Base-by-base conservation (phyloP, 2,888 invertebrate genomes). In the Galeruca laticollis region DNA sequence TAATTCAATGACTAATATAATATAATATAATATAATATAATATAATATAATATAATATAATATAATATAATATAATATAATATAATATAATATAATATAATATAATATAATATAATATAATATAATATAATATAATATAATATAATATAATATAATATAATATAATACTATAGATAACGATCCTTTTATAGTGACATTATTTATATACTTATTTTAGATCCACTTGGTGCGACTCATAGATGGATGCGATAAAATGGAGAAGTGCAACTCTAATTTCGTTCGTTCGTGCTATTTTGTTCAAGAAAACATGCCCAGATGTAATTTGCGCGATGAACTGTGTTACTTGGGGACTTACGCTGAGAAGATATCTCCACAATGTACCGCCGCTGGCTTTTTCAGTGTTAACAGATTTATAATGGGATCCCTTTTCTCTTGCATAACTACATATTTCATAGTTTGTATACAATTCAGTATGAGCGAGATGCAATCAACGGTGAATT, bases 381-480 rank as follows among this genome's bases (percentile, higher is more conserved):
- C 63, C 20, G 69, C 64, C 0, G 64, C 60, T 10, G 64, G 21
- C n/a, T 59, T 69, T 31, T 69, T 69, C 15, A 40, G 5, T 1
- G 54, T 69, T 4, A 59, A 69, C 20, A 57, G 60, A 15, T 59
- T 60, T 8, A n/a, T 64, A 1, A n/a, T 69, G 33, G 60, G 40
- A 21, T 18, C 52, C 13, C 31, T 69, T 35, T 59, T 69, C 26
- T 64, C 69, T 2, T 43, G 18, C 11, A 37, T 54, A 5, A 57
- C 54, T 3, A 64, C 59, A 6, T 69, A 69, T 52, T 47, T 69
- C 33, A 52, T 69, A 20, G 26, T 68, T n/a, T 68, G 63, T 13
- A 51, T 63, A 20, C 68, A 68, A 26, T 63, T 68, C 11, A 18
- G 37, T 9, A n/a, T 43, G 9, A 40, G 20, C 11, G 40, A 43